Evolutionary conservation across 2,888 invertebrate species (phyloP).

Genomic region (Spialia ferax): DNA sequence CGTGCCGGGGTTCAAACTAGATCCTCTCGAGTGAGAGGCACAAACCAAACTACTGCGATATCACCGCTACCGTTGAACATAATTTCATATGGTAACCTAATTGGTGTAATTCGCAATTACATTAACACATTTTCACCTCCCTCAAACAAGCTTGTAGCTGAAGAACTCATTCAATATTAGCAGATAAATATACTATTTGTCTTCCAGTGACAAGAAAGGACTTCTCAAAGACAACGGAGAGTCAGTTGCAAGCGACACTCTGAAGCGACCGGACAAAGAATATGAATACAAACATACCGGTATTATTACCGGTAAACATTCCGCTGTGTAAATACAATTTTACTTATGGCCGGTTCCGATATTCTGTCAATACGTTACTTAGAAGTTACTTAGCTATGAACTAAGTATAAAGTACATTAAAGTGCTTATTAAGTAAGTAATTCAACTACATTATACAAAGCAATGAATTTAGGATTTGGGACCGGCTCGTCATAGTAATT

Average conservation of each 20-base stretch:
- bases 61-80: no score
- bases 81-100: no score
- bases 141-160: neutral
- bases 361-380: neutral
- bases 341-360: neutral
- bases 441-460: no score
- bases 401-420: no score
- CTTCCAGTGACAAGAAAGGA: constrained; percentile 78
- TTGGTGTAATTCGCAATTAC: no score
- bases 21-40: no score
- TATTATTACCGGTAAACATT: constrained; percentile 80
- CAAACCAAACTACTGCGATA: no score
- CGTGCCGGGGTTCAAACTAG: no score
- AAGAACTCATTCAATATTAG: constrained; percentile 3
- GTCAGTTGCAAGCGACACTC: constrained; percentile 55
- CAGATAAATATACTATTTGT: neutral
- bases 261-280: constrained; percentile 66
- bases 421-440: no score
- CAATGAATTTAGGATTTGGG: no score
- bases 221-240: constrained; percentile 68
- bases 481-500: neutral
- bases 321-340: constrained; percentile 64
- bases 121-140: neutral
- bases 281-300: constrained; percentile 80
- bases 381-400: no score